Evolutionary conservation across 2,113 vertebrate genomes (phyloP).

Genomic region (Psammodynastes pulverulentus): DNA sequence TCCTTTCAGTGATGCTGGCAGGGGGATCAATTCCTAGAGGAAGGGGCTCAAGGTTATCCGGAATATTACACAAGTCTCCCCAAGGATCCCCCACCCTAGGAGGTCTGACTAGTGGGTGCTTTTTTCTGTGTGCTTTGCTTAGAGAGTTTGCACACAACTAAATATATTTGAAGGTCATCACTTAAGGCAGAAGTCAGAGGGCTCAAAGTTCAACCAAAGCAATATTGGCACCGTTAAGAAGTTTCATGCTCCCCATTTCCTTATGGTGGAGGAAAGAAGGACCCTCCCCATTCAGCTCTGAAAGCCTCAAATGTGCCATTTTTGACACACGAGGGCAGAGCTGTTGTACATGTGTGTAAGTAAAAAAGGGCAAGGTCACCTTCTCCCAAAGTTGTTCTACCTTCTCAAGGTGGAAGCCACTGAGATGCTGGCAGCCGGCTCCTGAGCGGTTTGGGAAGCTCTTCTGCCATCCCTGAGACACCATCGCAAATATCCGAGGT

Average conservation of each 20-base stretch:
- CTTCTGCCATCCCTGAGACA: constrained; percentile 83
- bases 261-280: not conserved
- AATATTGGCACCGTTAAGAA: not conserved
- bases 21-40: not conserved
- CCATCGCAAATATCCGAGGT: constrained; percentile 80
- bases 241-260: not conserved
- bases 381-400: constrained; percentile 62
- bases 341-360: not conserved
- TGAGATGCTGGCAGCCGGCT: constrained; percentile 69
- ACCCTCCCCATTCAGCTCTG: not conserved
- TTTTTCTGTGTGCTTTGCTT: not conserved
- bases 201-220: not conserved
- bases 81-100: not conserved
- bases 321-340: not conserved
- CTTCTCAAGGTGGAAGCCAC: constrained; percentile 66
- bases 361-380: constrained; percentile 75
- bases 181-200: not conserved
- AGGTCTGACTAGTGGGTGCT: not conserved
- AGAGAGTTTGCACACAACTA: not conserved
- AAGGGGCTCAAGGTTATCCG: constrained; percentile 31
- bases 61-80: constrained; percentile 29
- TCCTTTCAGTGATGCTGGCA: not conserved
- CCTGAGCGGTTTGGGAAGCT: constrained; percentile 74
- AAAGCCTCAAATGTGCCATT: not conserved
- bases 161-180: not conserved